Base-by-base conservation (phyloP, 2,888 invertebrate genomes). In the Pollenia amentaria region DNA sequence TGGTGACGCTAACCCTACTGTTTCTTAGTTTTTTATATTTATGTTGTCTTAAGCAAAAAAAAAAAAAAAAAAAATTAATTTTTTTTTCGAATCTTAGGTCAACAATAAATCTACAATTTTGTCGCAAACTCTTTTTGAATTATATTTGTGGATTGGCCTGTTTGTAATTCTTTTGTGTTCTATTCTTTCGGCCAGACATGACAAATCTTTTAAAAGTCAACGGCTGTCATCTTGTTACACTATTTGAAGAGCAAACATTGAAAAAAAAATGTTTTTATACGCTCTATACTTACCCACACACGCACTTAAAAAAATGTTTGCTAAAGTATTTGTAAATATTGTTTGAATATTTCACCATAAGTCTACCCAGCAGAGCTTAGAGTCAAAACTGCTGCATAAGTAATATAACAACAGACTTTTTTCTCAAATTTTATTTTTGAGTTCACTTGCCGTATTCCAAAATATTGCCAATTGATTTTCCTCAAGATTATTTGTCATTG, bases 71-170 rank as follows among this genome's bases (percentile, higher is more conserved):
- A 21, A 11, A n/a, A 42, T n/a, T n/a, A 7, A 21, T 64, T 16
- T 16, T 38, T 42, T 16, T n/a, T 16, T 16, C 16, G n/a, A 42
- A 76, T 65, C 76, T 76, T 64, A 16, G 42, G 51, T 65, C 42
- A 76, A 65, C 38, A 64, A 65, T 46, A 38, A 65, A 40, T 53
- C 65, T 65, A 11, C n/a, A 55, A 65, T 55, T 55, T 77, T 65
- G 55, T 55, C 53, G 76, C 76, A 55, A 77, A 77, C 51, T 64
- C 51, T 76, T 64, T 18, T 51, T 40, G 21, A 48, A 67, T 21
- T 44, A 48, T 29, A 9, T 64, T 42, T 14, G 14, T 18, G 10
- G 0, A 44, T 48, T 48, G 2, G 46, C 16, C 29, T 48, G 46
- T 3, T 48, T 48, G 46, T 3, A 29, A 46, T 48, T 48, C 29